phyloP scores from a whole-genome alignment of 2,113 vertebrate genomes.

The Syngnathoides biaculeatus region DNA sequence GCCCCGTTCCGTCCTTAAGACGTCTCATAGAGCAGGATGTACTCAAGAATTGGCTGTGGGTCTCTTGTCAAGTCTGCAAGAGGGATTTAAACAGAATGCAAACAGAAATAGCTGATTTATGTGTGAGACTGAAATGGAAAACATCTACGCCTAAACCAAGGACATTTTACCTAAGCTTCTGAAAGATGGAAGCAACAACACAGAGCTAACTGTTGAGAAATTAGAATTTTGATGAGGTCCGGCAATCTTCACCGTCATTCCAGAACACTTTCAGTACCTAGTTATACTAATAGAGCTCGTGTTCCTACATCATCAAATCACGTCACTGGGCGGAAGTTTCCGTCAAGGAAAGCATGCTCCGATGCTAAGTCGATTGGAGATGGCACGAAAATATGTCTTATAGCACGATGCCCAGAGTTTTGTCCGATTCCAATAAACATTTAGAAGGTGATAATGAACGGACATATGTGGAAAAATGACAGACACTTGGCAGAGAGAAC shows the following conservation, averaged over 20 bases:
- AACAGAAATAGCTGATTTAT: conserved; percentile 13
- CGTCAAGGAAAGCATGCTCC: too few relatives aligned
- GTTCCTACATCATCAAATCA: too few relatives aligned
- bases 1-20: conserved; percentile 30
- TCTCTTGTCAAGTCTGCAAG: conserved; percentile 23
- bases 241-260: not conserved
- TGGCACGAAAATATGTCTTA: too few relatives aligned
- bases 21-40: conserved; percentile 37
- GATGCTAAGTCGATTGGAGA: too few relatives aligned
- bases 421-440: too few relatives aligned
- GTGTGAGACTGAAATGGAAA: not conserved
- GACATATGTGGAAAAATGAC: too few relatives aligned
- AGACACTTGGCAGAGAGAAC: too few relatives aligned
- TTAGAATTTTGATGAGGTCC: not conserved
- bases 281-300: too few relatives aligned
- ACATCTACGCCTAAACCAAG: not conserved
- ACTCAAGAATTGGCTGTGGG: conserved; percentile 30
- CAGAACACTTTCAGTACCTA: not conserved
- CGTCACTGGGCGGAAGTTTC: too few relatives aligned
- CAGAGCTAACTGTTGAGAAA: not conserved
- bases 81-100: conserved; percentile 23
- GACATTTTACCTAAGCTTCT: not conserved
- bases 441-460: too few relatives aligned
- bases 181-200: not conserved
- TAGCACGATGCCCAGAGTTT: too few relatives aligned